Conservation (phyloP, 2,113 vertebrate species). For the Mustelus asterias region DNA sequence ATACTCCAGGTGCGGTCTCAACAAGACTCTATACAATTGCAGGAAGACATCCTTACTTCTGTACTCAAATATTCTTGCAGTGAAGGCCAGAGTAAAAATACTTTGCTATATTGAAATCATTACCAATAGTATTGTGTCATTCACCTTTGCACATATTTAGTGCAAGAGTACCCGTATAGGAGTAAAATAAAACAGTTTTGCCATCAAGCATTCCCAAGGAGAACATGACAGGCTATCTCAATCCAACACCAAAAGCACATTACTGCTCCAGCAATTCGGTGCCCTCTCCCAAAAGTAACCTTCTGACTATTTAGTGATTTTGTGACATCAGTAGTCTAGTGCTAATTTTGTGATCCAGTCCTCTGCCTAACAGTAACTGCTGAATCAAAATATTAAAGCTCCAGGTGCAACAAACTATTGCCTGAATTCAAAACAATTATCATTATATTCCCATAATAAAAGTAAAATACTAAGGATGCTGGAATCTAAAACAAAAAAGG, state of each 20-base stretch:
- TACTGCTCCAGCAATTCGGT: background rate
- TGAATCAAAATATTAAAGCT: background rate
- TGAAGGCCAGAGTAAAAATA: background rate
- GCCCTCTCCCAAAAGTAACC: background rate
- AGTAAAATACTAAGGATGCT: no score
- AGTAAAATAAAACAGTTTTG: background rate
- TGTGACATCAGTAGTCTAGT: background rate
- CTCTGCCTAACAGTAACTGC: background rate
- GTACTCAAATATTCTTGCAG: no score
- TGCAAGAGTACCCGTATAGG: background rate
- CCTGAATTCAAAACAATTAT: background rate
- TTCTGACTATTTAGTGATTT: background rate
- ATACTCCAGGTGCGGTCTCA: no score
- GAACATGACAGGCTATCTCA: background rate
- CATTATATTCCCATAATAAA: background rate
- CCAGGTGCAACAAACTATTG: background rate
- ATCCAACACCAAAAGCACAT: background rate
- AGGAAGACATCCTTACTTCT: no score
- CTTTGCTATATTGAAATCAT: background rate
- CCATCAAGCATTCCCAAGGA: background rate
- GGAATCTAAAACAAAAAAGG: no score
- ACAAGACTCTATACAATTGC: no score
- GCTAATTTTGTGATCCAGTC: background rate
- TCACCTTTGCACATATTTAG: background rate
- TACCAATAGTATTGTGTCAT: background rate